phyloP scores from a whole-genome alignment of 2,113 vertebrate species.

The Apodemus speciosus region DNA sequence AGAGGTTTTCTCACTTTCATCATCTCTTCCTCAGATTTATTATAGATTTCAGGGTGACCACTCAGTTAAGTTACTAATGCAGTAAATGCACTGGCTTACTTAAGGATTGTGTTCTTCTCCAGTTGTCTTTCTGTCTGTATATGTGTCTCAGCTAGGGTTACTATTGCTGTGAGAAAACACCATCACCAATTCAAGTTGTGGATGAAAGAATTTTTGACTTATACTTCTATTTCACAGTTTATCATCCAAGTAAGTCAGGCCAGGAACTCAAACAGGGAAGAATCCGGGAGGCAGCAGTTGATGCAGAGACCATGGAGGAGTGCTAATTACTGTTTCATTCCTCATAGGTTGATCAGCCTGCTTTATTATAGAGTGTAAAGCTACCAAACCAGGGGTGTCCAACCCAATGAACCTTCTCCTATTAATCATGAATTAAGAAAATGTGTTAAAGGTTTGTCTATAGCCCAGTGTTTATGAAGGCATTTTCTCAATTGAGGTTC shows the following conservation, averaged over 20 bases:
- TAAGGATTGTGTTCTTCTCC: neutral
- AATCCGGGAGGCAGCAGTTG: neutral
- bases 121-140: neutral
- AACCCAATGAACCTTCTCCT: too few relatives aligned
- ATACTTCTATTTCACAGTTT: neutral
- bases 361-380: neutral
- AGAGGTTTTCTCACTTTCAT: neutral
- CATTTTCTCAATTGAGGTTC: neutral
- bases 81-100: neutral
- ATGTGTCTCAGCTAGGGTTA: neutral
- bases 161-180: neutral
- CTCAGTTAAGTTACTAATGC: neutral
- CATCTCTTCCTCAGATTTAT: neutral
- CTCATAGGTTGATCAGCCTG: neutral
- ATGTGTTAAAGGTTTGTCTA: neutral
- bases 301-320: neutral
- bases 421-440: neutral
- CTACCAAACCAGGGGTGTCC: neutral
- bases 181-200: neutral
- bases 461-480: neutral
- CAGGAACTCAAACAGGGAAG: neutral
- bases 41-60: neutral
- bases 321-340: neutral
- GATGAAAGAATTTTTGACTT: neutral
- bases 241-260: neutral